Evolutionary conservation across 2,113 vertebrate species (phyloP), one percentile per base, ranked within the genome.

Genomic region (Bufo bufo): DNA sequence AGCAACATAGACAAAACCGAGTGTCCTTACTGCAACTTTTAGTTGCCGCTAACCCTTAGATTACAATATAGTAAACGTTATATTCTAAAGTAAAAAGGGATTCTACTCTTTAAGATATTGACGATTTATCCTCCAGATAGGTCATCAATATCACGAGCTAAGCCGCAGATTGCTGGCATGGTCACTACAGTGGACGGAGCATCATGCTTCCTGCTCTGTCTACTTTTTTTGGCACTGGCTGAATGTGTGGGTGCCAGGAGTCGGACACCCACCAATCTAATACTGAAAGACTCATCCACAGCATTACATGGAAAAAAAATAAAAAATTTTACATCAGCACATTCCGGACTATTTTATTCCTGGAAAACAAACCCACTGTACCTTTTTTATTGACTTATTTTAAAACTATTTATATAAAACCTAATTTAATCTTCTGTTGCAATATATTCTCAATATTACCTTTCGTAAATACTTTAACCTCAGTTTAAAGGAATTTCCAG

Each of bases 351-450:
- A 6, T 56, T 80, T 59, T 16, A 81, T 59, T 81, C 79, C 79
- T 10, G 79, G 79, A 81, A 81, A 61, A 81, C 43, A 75, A 75
- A 45, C 33, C 56, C 56, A 17, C 54, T 33, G 13, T 59, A 9
- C 19, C 8, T 20, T 3, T 54, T 58, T 45, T 61, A 43, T 58
- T 45, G 56, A 45, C 20, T 47, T 61, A 58, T 80, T 16, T 12
- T 58, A 81, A 23, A 81, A 14, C 33, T 81, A 81, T 58, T 81
- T 61, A 61, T 61, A 61, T 81, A 45, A 56, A 56, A 54, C 49
- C 50, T 85, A 74, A 85, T 58, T 72, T 85, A 54, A 20, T 50
- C 66, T 71, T 56, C 50, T 85, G 66, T 72, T 85, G 83, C 66
- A 85, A 85, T 72, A 8, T 58, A 58, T 43, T 56, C 66, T 17